phyloP scores from a whole-genome alignment of 2,888 invertebrate species.

The Mamestra brassicae region DNA sequence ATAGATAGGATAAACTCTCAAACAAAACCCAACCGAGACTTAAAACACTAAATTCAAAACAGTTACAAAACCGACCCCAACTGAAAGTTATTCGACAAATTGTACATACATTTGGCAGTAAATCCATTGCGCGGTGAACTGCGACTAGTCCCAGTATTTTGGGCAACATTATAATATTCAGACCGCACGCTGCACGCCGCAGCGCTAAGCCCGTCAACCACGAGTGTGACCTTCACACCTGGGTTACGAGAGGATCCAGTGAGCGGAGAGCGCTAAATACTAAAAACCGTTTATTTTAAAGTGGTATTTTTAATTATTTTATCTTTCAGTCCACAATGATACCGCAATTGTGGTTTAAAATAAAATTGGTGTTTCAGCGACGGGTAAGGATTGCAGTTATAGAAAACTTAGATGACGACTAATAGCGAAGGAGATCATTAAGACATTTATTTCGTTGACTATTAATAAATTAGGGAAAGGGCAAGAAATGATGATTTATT shows the following conservation, averaged over 20 bases:
- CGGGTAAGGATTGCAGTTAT: background rate
- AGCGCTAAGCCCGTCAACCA: background rate
- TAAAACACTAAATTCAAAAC: conserved; percentile 9
- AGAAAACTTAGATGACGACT: background rate
- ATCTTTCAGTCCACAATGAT: too few species aligned
- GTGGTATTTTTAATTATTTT: background rate
- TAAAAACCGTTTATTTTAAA: conserved; percentile 26
- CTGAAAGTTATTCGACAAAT: conserved; percentile 33
- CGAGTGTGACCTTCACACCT: conserved; percentile 40
- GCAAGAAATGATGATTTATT: too few species aligned
- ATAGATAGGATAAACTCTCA: too few species aligned
- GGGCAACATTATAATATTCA: conserved; percentile 25
- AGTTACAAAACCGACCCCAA: background rate
- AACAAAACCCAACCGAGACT: background rate
- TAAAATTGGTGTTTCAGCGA: background rate
- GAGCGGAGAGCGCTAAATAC: conserved; percentile 1
- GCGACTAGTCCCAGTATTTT: conserved; percentile 7
- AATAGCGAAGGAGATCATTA: background rate
- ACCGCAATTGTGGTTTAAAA: too few species aligned
- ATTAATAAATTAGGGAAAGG: too few species aligned
- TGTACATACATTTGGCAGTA: conserved; percentile 18
- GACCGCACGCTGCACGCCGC: conserved; percentile 12
- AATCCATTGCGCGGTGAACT: conserved; percentile 23
- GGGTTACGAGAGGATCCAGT: conserved; percentile 40
- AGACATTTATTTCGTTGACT: too few species aligned